Conservation (phyloP, 2,113 vertebrate species). For the Prietella phreatophila region DNA sequence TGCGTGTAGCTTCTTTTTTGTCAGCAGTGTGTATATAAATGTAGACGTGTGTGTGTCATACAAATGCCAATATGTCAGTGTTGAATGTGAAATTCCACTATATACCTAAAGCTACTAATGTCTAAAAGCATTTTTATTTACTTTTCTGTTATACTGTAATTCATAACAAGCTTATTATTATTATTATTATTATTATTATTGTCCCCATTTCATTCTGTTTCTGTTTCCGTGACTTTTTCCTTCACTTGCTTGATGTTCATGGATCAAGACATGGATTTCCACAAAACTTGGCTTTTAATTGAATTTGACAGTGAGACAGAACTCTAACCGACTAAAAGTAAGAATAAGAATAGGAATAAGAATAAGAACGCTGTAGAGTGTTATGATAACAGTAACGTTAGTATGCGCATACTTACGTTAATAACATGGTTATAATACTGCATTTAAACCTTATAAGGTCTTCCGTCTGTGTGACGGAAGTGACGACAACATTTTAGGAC, state of each 20-base stretch:
- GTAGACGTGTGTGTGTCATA: not conserved
- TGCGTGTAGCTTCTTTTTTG: not conserved
- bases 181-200: too few species aligned
- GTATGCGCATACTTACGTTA: not conserved
- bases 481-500: not conserved
- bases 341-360: too few species aligned
- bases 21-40: not conserved
- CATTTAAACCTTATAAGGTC: not conserved
- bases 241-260: not conserved
- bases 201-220: not conserved
- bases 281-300: not conserved
- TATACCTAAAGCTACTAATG: not conserved
- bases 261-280: not conserved
- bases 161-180: not conserved
- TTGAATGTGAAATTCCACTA: not conserved
- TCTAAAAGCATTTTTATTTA: not conserved
- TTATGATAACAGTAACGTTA: not conserved
- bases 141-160: not conserved
- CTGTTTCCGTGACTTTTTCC: not conserved
- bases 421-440: not conserved
- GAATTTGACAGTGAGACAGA: not conserved
- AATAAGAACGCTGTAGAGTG: not conserved
- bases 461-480: not conserved
- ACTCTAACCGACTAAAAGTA: not conserved
- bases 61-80: not conserved